These are phyloP conservation scores for Dolichopus griseipennis DNA, from an alignment of 2,888 invertebrate genomes.

Conservation along the genomic window DNA sequence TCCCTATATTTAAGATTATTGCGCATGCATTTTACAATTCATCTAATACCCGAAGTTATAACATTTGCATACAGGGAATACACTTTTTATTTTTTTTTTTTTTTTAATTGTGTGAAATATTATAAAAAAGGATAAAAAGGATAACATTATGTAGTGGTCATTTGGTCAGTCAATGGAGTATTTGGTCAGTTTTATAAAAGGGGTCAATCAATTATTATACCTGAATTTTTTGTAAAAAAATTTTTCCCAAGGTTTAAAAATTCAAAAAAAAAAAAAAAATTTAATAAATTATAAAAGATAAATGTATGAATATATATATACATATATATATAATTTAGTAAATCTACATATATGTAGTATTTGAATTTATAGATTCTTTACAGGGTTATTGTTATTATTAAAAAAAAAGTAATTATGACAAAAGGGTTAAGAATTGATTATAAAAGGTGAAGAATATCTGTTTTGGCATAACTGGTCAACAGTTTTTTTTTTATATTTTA, in stretches of 20 bases:
- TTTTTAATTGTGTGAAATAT: no score
- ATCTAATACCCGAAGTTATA: background rate
- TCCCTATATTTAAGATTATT: background rate
- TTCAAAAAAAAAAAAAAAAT: no score
- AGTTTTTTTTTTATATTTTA: background rate
- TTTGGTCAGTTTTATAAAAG: background rate
- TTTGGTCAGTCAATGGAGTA: no score
- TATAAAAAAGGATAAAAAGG: no score
- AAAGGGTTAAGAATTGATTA: background rate
- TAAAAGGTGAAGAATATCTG: slow-evolving; percentile 1
- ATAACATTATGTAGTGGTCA: no score
- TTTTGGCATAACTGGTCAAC: slow-evolving; percentile 1
- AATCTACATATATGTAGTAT: background rate
- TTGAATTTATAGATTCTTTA: background rate
- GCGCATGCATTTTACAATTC: background rate
- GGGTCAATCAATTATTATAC: background rate
- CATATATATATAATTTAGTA: background rate
- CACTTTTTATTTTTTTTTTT: no score
- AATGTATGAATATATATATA: no score
- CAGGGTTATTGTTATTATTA: background rate
- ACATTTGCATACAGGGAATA: background rate
- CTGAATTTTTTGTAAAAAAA: background rate
- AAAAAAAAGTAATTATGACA: background rate
- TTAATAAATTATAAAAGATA: background rate
- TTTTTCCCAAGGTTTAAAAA: background rate